Evolutionary conservation across 2,888 invertebrate genomes (phyloP), one percentile per base, ranked within the genome.

Genomic region (Hypomecis punctinalis): DNA sequence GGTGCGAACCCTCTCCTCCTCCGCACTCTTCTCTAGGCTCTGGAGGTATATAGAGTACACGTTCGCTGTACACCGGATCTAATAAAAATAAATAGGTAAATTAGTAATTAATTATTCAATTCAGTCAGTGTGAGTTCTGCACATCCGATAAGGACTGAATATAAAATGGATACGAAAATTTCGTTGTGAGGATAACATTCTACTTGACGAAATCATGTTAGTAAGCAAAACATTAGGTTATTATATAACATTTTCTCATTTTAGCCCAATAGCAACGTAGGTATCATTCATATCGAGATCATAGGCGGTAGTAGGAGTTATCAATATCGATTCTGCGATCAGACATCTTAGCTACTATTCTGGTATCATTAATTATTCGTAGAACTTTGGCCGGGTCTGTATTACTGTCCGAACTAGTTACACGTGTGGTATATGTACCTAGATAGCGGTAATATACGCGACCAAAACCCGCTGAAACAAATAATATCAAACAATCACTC

Each of bases 51-150:
- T 82, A 11, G 88, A 85, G 77, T 91, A 92, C 63, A 92, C 87
- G 65, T 82, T 83, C 5, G 92, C 88, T n/a, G 89, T 88, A 71
- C 92, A 92, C 42, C 91, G 84, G 64, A 92, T 82, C 92, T 92
- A 79, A 8, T 43, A 63, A 70, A 71, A 62, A 37, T 23, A 23
- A 23, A 23, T n/a, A n/a, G n/a, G n/a, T n/a, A n/a, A n/a, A n/a
- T n/a, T n/a, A n/a, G n/a, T n/a, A n/a, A n/a, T n/a, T n/a, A n/a
- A n/a, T n/a, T n/a, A n/a, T n/a, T n/a, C n/a, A n/a, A n/a, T n/a
- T n/a, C n/a, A n/a, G 23, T 23, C 23, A 23, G 23, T 3, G 3
- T 23, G 23, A 1, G 23, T 23, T 23, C 23, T 23, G 23, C 23
- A 23, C 23, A 23, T 23, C 23, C 23, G 23, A 23, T 23, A 23